Base-by-base conservation (phyloP, 2,888 invertebrate genomes). In the Frankliniella fusca region DNA sequence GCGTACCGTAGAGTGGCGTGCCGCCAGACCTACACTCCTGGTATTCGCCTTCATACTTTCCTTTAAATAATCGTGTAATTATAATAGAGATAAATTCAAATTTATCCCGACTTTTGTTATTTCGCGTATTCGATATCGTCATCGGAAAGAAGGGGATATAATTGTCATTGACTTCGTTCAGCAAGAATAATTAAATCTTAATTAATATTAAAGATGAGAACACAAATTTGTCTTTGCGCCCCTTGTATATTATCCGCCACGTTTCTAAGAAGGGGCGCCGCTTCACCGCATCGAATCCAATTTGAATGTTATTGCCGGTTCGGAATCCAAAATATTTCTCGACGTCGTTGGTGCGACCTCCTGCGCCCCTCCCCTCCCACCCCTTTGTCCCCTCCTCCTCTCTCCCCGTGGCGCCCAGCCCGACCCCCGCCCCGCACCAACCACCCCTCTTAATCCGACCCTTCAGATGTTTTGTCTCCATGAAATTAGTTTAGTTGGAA, bases 401-500 rank as follows among this genome's bases (percentile, higher is more conserved):
- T 20, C n/a, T 9, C 65, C 5, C 20, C 20, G 65, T n/a, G 18
- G 65, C 65, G 65, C 15, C 20, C 65, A n/a, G 15, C 70, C 70
- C 23, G 23, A 20, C 70, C 11, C 70, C 27, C 23, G 27, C 70
- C 70, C 70, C 27, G 12, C 70, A 27, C 70, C 54, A 15, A 9
- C 54, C 70, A 76, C 70, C 70, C 65, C 70, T 54, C 54, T 54
- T 76, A 76, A 76, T 76, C 70, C 70, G 23, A 76, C 70, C 70
- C 70, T 76, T 76, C 70, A 76, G 70, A 76, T 76, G 70, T 76
- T 76, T 76, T 76, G 70, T 76, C 70, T 27, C 70, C 70, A 76
- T 76, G 70, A 76, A 76, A 76, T 76, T 76, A 76, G 70, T 76
- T 76, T 76, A 76, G 70, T 76, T 76, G 70, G 70, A 76, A 76